A percentile compares a stretch with the other conserved stretches of the same genome.
Evolutionary conservation across 1,140 invertebrate genomes (phyloP).

Genomic region (Tyrophagus putrescentiae): DNA sequence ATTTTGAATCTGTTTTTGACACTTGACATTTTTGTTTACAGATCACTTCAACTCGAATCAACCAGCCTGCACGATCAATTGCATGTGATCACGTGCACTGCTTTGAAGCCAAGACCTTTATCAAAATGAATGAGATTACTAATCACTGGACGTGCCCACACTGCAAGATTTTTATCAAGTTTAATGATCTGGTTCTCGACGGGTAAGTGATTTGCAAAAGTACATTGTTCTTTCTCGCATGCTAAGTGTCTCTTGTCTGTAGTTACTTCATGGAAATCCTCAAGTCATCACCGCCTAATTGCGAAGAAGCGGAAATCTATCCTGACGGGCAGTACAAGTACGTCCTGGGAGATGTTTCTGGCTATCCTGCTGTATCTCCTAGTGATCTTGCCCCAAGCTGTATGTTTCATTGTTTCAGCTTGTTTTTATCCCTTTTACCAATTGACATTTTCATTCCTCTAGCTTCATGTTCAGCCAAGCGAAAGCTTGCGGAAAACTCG

Average conservation of each 20-base stretch:
- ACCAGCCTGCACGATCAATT: constrained; percentile 67
- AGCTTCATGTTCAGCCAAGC: too few species aligned
- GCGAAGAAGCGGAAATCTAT: constrained; percentile 61
- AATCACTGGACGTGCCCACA: constrained; percentile 97
- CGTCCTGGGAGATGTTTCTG: constrained; percentile 25
- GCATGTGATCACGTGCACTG: constrained; percentile 91
- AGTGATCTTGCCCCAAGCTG: too few species aligned
- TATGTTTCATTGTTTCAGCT: too few species aligned
- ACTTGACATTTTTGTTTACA: constrained; percentile 44
- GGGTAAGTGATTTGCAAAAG: constrained; percentile 46
- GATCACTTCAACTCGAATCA: constrained; percentile 85
- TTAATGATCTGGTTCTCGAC: constrained; percentile 79
- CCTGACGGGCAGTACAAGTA: constrained; percentile 80
- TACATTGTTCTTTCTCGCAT: too few species aligned
- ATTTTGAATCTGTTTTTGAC: background rate
- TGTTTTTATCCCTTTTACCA: too few species aligned
- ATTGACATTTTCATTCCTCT: too few species aligned
- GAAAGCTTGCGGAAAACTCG: background rate
- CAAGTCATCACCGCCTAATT: constrained; percentile 28
- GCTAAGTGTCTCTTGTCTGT: too few species aligned
- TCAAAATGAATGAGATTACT: constrained; percentile 97
- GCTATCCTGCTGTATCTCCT: background rate
- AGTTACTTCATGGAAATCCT: constrained; percentile 29
- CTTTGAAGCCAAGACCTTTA: constrained; percentile 83
- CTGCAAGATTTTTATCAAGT: constrained; percentile 76